Evolutionary conservation across 2,797 vertebrate genomes (phyloP).

Genomic region (Eremophila alpestris): DNA sequence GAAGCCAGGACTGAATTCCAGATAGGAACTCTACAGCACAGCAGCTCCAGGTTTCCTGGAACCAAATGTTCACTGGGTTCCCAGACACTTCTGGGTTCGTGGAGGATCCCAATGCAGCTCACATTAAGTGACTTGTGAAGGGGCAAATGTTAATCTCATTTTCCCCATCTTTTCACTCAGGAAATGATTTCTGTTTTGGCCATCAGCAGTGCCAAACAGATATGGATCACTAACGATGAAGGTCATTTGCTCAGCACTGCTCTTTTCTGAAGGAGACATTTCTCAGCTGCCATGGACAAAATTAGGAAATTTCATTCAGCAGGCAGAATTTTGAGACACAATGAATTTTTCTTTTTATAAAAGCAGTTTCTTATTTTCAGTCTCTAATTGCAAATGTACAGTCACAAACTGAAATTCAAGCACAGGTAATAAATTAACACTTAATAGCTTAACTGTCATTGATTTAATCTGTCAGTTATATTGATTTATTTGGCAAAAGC

Average conservation of each 20-base stretch:
- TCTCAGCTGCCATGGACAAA: not conserved
- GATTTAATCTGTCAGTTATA: not conserved
- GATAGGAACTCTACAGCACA: not conserved
- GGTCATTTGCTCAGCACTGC: not conserved
- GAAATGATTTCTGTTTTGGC: constrained; percentile 50
- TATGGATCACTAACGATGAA: not conserved
- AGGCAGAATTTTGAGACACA: not conserved
- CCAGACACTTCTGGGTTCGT: not conserved
- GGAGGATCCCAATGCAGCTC: not conserved
- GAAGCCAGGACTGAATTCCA: not conserved
- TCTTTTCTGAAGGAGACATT: not conserved
- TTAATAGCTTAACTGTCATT: not conserved
- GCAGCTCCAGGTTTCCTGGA: not conserved
- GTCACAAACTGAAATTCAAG: not conserved
- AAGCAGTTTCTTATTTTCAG: not conserved
- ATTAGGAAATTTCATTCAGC: not conserved
- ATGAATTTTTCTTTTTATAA: not conserved
- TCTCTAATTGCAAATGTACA: not conserved
- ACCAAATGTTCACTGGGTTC: not conserved
- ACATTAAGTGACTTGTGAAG: not conserved
- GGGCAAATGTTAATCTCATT: constrained; percentile 44
- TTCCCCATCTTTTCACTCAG: constrained; percentile 22
- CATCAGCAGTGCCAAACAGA: not conserved
- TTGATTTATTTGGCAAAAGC: not conserved
- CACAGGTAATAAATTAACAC: not conserved